Conservation (phyloP, 2,888 invertebrate genomes). For the Drosophila borborema region DNA sequence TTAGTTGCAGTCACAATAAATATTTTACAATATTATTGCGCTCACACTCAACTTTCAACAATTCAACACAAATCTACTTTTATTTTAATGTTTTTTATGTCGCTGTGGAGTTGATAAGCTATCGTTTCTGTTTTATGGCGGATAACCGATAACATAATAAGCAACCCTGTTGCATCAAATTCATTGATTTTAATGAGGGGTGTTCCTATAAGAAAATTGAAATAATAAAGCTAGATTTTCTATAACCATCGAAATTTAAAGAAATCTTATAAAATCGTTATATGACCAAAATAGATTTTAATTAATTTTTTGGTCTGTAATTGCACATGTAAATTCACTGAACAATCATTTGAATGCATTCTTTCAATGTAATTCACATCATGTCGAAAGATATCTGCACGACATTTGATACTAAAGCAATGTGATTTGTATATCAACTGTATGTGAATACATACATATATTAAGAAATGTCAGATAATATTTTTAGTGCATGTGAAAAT, state of each 20-base stretch:
- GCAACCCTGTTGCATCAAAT: conserved; percentile 17
- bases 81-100: conserved; percentile 61
- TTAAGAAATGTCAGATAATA: background rate
- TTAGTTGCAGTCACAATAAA: background rate
- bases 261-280: background rate
- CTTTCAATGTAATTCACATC: too few species aligned
- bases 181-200: background rate
- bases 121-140: conserved; percentile 50
- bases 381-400: too few species aligned
- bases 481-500: background rate
- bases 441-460: background rate
- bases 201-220: background rate
- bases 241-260: too few species aligned
- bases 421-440: background rate
- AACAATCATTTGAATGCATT: background rate
- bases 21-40: conserved; percentile 18
- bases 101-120: conserved; percentile 52
- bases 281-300: background rate
- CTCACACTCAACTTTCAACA: conserved; percentile 36
- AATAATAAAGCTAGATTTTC: background rate
- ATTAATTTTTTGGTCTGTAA: background rate
- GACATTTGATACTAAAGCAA: background rate
- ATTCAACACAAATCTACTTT: conserved; percentile 36
- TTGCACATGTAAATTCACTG: background rate
- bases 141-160: conserved; percentile 21